Conservation (phyloP, 2,113 vertebrate species). For the zebrafish (Danio rerio) region GRCz12tu NC_133179.1:758501-759000, state of each 20-base stretch:
- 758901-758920: slow-evolving; percentile 50
- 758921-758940: slow-evolving; percentile 49
- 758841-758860: slow-evolving; percentile 50
- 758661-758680: too few species aligned
- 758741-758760: background rate
- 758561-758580: too few species aligned
- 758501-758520: too few species aligned
- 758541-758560: too few species aligned
- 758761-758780: slow-evolving; percentile 12
- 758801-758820: slow-evolving; percentile 31
- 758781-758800: background rate
- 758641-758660: too few species aligned
- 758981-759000: too few species aligned
- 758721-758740: slow-evolving; percentile 9
- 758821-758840: slow-evolving; percentile 38
- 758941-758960: slow-evolving; percentile 49
- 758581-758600: too few species aligned
- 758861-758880: slow-evolving; percentile 55
- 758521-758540: too few species aligned
- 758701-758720: background rate
- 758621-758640: too few species aligned
- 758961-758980: too few species aligned
- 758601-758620: too few species aligned
- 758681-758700: too few species aligned
- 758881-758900: slow-evolving; percentile 50